These are phyloP conservation scores for Pemphigus obesinymphae DNA, from an alignment of 1,140 invertebrate species.

Conservation along the genomic window DNA sequence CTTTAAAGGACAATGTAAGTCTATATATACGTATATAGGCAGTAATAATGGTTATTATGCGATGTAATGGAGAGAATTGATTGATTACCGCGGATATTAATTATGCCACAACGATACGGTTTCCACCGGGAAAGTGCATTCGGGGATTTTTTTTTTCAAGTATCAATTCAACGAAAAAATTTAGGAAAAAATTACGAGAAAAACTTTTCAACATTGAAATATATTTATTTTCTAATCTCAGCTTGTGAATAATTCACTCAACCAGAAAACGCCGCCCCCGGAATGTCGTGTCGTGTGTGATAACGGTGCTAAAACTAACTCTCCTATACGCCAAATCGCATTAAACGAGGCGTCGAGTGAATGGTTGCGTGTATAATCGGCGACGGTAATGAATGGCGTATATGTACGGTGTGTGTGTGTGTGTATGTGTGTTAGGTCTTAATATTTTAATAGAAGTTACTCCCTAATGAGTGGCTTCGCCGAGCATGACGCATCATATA, in stretches of 20 bases:
- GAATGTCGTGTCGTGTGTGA: not conserved
- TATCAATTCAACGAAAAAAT: not conserved
- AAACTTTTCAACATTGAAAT: not conserved
- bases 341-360: slow-evolving; percentile 20
- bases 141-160: too few relatives aligned
- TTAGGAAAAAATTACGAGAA: too few relatives aligned
- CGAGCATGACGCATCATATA: not conserved
- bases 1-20: not conserved
- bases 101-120: not conserved
- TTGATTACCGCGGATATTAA: not conserved
- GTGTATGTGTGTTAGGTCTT: not conserved
- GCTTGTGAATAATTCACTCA: not conserved
- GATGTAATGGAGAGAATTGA: too few relatives aligned
- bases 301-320: not conserved
- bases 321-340: not conserved
- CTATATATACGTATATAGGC: too few relatives aligned
- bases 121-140: not conserved
- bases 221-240: not conserved
- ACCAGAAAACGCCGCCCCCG: not conserved
- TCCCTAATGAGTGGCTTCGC: not conserved
- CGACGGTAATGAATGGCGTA: not conserved
- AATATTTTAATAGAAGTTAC: not conserved
- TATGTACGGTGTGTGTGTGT: not conserved
- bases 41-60: too few relatives aligned
- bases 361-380: slow-evolving; percentile 2